Base-by-base conservation (phyloP, 2,888 invertebrate species). In the Acanthopleura granulata region DNA sequence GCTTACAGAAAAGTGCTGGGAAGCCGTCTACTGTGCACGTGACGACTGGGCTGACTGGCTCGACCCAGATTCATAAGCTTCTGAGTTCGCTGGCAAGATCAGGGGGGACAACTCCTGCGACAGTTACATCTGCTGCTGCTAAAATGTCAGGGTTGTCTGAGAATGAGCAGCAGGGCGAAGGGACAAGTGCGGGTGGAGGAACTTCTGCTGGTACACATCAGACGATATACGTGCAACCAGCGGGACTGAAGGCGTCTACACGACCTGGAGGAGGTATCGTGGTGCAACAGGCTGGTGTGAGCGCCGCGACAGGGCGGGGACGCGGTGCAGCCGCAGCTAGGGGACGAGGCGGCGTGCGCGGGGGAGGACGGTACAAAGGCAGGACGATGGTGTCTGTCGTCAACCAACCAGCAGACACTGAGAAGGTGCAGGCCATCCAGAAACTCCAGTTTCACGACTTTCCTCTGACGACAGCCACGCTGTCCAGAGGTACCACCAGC, bases 41-140 rank as follows among this genome's bases (percentile, higher is more conserved):
- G 25, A 84, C 85, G 0, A 78, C 85, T 22, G 80, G 83, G 15
- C 76, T 83, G 0, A 76, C 84, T 14, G 76, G 79, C 79, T 75
- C 89, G 79, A 76, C 86, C 77, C 80, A 91, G 80, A 82, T 88
- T 75, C 85, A 91, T 82, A 82, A 91, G 84, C 87, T 87, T 1
- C 74, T 86, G 16, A 80, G 84, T 0, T 77, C 80, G 30, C 76
- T 82, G 12, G 79, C 80, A 16, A 76, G 75, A 49, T 74, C 78
- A 18, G 22, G 49, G 50, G 18, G 62, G 49, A 22, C 25, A 16
- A 27, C 27, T 27, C 66, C 18, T 22, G 66, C 25, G 9, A 66
- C 66, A 16, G 22, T 14, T 16, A 66, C 66, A 27, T 27, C 66
- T 3, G 25, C 66, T 27, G 25, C 27, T 66, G 6, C 57, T 6